Conservation (phyloP, 2,888 invertebrate species). For the Drosophila buzzatii region DNA sequence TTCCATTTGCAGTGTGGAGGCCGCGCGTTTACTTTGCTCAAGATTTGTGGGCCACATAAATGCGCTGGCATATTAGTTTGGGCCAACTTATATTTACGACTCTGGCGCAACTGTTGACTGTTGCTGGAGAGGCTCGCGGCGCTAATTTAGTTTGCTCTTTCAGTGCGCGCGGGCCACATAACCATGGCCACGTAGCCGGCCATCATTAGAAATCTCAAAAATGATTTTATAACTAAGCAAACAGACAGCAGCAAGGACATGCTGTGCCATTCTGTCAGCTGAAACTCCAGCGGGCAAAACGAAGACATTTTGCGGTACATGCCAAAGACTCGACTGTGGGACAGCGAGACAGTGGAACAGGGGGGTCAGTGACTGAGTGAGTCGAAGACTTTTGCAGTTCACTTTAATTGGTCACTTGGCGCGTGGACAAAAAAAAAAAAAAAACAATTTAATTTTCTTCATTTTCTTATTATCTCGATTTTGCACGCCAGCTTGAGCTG, state of each 20-base stretch:
- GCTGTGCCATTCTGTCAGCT: constrained; percentile 18
- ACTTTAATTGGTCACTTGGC: constrained; percentile 79
- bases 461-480: constrained; percentile 80
- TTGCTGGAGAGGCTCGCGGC: constrained; percentile 57
- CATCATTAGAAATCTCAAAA: constrained; percentile 73
- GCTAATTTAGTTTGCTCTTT: constrained; percentile 71
- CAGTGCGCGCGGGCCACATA: constrained; percentile 18
- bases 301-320: constrained; percentile 23
- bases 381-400: constrained; percentile 64
- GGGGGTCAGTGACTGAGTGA: constrained; percentile 1
- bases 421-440: constrained; percentile 41
- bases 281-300: constrained; percentile 57
- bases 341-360: too few relatives aligned
- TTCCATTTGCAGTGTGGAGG: constrained; percentile 43
- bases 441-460: constrained; percentile 80
- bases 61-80: constrained; percentile 74
- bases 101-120: constrained; percentile 41
- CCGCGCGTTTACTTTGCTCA: constrained; percentile 59
- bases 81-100: constrained; percentile 75
- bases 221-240: constrained; percentile 77
- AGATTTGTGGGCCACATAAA: constrained; percentile 67
- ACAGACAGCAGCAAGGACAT: constrained; percentile 41
- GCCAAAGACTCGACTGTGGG: not conserved
- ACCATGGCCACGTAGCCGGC: constrained; percentile 13
- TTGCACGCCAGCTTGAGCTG: constrained; percentile 56